Conservation (phyloP, 2,113 vertebrate genomes). For the Larimichthys polyactis region DNA sequence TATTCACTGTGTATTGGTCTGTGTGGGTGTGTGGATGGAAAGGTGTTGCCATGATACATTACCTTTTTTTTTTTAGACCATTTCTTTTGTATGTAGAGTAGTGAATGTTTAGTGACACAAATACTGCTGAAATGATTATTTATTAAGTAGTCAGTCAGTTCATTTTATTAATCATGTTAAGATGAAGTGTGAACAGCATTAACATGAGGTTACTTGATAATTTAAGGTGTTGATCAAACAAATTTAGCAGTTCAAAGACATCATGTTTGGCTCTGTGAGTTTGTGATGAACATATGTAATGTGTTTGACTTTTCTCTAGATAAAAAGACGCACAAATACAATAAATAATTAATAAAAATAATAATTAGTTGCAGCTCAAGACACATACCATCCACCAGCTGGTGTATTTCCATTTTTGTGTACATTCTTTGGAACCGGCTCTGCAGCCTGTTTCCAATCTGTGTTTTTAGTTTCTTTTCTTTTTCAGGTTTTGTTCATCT, state of each 20-base stretch:
- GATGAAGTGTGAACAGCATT: not conserved
- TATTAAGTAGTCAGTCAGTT: not conserved
- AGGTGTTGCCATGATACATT: constrained; percentile 36
- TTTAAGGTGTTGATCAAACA: not conserved
- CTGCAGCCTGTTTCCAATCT: constrained; percentile 21
- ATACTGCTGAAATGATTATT: not conserved
- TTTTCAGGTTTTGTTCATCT: constrained; percentile 2
- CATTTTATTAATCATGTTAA: not conserved
- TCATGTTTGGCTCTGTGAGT: not conserved
- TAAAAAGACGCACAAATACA: not conserved
- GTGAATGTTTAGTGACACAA: not conserved
- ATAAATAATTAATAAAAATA: constrained; percentile 22
- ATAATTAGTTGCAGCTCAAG: not conserved
- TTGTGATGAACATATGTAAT: not conserved
- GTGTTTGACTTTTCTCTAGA: not conserved
- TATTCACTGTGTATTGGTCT: constrained; percentile 40
- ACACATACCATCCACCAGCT: constrained; percentile 3
- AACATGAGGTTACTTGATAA: too few species aligned
- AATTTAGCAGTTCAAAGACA: not conserved
- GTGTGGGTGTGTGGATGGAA: constrained; percentile 57
- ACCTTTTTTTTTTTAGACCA: constrained; percentile 37
- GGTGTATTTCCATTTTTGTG: not conserved
- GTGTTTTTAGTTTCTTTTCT: not conserved
- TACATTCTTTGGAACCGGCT: constrained; percentile 15
- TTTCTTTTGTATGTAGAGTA: not conserved